Evolutionary conservation across 2,888 invertebrate species (phyloP).

Genomic region (Doris montereyensis): DNA sequence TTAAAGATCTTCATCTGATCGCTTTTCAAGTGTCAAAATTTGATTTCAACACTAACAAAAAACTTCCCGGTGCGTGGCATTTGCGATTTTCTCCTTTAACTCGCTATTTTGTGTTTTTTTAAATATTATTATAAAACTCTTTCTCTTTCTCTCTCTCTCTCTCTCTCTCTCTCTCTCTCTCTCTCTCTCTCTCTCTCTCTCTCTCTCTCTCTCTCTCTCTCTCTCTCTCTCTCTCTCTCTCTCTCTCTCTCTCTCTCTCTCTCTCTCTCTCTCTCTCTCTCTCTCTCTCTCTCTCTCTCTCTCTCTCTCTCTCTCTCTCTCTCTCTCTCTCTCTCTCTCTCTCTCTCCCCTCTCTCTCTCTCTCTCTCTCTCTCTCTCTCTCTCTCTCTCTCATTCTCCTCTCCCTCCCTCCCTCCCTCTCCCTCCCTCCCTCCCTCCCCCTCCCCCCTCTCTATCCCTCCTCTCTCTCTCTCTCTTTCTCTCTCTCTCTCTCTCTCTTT

Average conservation of each 20-base stretch:
- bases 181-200: neutral
- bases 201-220: neutral
- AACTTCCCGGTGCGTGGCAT: no score
- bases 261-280: neutral
- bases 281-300: neutral
- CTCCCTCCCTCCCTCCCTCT: neutral
- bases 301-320: neutral
- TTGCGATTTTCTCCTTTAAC: no score
- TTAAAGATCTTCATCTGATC: no score
- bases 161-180: neutral
- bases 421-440: neutral
- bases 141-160: neutral
- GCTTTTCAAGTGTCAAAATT: no score
- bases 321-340: neutral
- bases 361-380: neutral
- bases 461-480: neutral
- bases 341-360: neutral
- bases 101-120: no score
- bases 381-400: neutral
- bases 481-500: neutral
- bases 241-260: neutral
- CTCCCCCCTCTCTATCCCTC: neutral
- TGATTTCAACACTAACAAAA: no score
- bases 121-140: neutral
- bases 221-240: neutral